Evolutionary conservation across 30 jellyfish, hydroid and myxozoan species (phyloP).

Genomic region (Hydractinia symbiolongicarpus): DNA sequence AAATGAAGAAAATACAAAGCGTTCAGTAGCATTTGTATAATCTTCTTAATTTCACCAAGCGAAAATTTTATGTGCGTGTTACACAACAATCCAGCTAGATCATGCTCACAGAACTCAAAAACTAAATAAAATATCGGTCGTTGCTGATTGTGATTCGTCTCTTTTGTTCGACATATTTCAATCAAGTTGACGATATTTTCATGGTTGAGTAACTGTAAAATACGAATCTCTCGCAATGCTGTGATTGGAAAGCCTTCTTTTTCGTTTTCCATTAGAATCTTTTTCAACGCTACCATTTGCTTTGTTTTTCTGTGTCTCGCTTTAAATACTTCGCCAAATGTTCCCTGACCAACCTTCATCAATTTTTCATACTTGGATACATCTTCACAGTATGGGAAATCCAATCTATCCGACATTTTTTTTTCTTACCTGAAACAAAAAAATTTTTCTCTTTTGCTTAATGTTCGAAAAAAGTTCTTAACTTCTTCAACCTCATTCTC

Average conservation of each 20-base stretch:
- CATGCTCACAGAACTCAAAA: constrained; percentile 99
- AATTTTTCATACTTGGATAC: constrained; percentile 88
- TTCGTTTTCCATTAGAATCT: constrained; percentile 91
- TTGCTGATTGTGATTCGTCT: constrained; percentile 83
- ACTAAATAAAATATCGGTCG: constrained; percentile 87
- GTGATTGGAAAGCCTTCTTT: constrained; percentile 99
- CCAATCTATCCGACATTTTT: background rate
- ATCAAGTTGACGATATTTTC: constrained; percentile 90
- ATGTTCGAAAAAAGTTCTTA: too few species aligned
- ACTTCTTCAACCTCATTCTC: too few species aligned
- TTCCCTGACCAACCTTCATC: constrained; percentile 97
- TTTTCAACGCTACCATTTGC: constrained; percentile 86
- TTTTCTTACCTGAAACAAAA: constrained; percentile 3
- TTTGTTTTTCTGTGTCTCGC: constrained; percentile 94
- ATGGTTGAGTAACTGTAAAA: constrained; percentile 72
- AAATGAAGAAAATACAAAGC: constrained; percentile 90
- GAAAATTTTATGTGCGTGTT: constrained; percentile 70
- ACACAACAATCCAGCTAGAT: constrained; percentile 89
- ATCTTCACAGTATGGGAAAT: constrained; percentile 89
- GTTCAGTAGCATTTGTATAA: constrained; percentile 93
- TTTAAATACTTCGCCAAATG: constrained; percentile 98
- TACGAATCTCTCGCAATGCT: constrained; percentile 96
- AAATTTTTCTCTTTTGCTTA: background rate
- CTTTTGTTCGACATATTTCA: constrained; percentile 95
- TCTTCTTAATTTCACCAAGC: constrained; percentile 85